Evolutionary conservation across 1,140 invertebrate genomes (phyloP), one percentile per base, ranked within the genome.

Genomic region (Arctopsyche grandis): DNA sequence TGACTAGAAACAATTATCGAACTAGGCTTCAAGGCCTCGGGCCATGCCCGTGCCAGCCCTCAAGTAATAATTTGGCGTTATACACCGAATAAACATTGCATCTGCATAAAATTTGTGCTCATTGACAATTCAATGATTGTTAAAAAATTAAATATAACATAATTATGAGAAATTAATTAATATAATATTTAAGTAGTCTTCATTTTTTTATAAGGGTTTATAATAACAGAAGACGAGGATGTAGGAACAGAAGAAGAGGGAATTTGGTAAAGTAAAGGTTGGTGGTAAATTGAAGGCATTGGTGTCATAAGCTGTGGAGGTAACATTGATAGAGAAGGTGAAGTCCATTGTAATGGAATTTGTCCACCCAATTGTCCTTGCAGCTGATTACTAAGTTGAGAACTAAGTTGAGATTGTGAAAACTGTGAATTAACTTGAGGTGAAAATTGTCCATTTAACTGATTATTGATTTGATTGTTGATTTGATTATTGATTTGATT

Each of bases 191-290:
- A 95, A 84, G 93, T 94, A 80, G 94, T 95, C 89, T 95, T 95
- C 91, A 95, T 93, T 88, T 95, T 95, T 87, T 95, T 95, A 86
- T 94, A 95, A 24, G 94, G 94, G 84, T 94, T 94, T 84, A 93
- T 88, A 16, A 91, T 91, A 69, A 93, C 92, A 26, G 91, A 86
- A 0, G 89, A 88, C 0, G 86, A 84, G 3, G 87, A 84, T 69
- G 86, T 86, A 74, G 89, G 85, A 16, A 89, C 83, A 85, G 87
- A 85, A 83, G 89, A 86, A 82, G 89, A 90, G 22, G 90, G 90
- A 84, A 90, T 86, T 21, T 89, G 89, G 83, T 91, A 91, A 80
- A 91, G 90, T 74, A 91, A 86, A 74, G 90, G 87, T 84, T 88
- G 89, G 83, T 88, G 88, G 83, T 89, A 89, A 84, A 86, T 85